Evolutionary conservation across 1,140 invertebrate genomes (phyloP).

Genomic region (Platorchestia sp.): DNA sequence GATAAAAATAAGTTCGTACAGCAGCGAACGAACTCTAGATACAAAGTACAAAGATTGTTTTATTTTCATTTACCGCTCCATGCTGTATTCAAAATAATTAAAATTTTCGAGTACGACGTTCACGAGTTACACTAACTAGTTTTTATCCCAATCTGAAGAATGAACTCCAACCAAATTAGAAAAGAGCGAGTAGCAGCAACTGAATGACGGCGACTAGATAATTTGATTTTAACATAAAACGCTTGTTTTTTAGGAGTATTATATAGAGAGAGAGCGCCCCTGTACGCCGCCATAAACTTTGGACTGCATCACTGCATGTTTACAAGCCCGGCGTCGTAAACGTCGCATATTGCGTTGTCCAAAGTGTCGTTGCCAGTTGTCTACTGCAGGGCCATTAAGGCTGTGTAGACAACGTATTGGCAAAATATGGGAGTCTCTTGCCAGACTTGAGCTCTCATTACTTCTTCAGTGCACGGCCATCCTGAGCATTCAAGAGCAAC

Average conservation of each 20-base stretch:
- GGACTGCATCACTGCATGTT: conserved; percentile 6
- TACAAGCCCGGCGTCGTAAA: neutral
- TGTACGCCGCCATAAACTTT: neutral
- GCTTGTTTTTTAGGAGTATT: neutral
- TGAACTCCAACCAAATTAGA: neutral
- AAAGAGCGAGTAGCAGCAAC: neutral
- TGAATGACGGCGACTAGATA: neutral
- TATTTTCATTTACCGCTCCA: neutral
- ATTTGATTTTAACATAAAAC: neutral
- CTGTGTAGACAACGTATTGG: neutral
- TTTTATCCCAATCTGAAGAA: neutral
- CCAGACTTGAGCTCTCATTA: conserved; percentile 1
- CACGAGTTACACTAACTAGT: neutral
- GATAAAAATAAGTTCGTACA: too few relatives aligned
- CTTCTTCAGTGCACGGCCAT: conserved; percentile 13
- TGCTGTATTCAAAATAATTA: neutral
- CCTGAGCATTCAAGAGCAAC: neutral
- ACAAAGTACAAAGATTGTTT: neutral
- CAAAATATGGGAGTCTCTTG: neutral
- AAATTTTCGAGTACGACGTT: neutral
- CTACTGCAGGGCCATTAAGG: neutral
- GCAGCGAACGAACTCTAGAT: too few relatives aligned
- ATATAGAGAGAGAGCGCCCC: neutral
- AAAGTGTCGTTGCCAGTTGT: neutral
- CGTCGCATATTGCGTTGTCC: neutral